Conservation (phyloP, 2,888 invertebrate genomes). For the Tenthredo scrophulariae region DNA sequence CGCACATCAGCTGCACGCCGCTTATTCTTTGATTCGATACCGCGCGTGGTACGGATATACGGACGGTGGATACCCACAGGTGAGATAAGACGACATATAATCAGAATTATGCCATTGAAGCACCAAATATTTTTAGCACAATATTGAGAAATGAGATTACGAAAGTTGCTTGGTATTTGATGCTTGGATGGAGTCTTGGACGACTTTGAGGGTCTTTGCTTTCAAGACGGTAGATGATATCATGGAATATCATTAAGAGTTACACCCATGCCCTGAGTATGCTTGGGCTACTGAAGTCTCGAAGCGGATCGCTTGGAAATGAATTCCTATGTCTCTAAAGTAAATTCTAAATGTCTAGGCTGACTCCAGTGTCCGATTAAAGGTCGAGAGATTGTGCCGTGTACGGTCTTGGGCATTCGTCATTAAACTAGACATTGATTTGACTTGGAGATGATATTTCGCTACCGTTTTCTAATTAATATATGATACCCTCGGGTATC, state of each 20-base stretch:
- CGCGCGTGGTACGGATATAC: background rate
- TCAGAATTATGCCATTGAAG: background rate
- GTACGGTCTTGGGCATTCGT: background rate
- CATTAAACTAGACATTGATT: conserved; percentile 21
- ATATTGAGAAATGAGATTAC: background rate
- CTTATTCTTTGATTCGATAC: conserved; percentile 34
- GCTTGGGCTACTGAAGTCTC: background rate
- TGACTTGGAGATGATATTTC: conserved; percentile 23
- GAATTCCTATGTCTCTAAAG: background rate
- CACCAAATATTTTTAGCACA: conserved; percentile 14
- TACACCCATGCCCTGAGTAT: conserved; percentile 8
- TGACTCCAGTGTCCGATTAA: background rate
- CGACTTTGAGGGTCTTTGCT: background rate
- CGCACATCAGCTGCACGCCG: conserved; percentile 47
- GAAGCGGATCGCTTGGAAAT: background rate
- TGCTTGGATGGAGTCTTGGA: background rate
- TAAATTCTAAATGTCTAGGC: background rate
- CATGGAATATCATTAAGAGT: background rate
- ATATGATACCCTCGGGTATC: conserved; percentile 24
- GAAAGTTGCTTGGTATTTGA: background rate
- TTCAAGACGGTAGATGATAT: background rate
- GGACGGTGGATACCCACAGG: background rate
- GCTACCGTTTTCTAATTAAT: conserved; percentile 47
- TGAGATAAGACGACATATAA: conserved; percentile 29
- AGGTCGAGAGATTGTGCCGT: background rate